These are phyloP conservation scores for Chironomus striatipennis DNA, from an alignment of 1,140 invertebrate species.

Conservation along the genomic window DNA sequence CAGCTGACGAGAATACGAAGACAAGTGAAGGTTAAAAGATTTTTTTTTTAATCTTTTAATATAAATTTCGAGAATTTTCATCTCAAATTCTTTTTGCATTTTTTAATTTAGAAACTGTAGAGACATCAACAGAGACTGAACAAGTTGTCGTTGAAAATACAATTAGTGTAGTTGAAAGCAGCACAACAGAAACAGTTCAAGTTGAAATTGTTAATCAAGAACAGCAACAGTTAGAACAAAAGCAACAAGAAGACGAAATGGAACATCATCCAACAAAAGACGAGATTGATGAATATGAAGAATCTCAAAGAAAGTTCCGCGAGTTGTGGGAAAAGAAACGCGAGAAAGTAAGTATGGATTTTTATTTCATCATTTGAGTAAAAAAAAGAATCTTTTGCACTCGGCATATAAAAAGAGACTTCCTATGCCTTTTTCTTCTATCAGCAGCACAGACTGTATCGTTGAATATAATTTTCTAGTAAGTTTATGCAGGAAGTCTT, in stretches of 20 bases:
- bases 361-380: background rate
- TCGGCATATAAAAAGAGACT: too few relatives aligned
- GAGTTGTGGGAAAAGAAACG: conserved; percentile 19
- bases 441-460: too few relatives aligned
- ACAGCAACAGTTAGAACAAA: background rate
- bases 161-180: background rate
- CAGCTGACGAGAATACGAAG: background rate
- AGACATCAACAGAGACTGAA: background rate
- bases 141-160: background rate
- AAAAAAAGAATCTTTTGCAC: too few relatives aligned
- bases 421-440: too few relatives aligned
- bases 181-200: background rate
- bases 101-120: background rate
- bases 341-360: conserved; percentile 16
- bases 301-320: background rate
- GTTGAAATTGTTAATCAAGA: conserved; percentile 3
- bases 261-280: conserved; percentile 7
- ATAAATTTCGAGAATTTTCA: background rate
- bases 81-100: background rate
- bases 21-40: background rate
- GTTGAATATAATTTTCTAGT: too few relatives aligned
- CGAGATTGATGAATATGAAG: conserved; percentile 9
- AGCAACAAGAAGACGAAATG: background rate
- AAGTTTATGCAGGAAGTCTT: too few relatives aligned
- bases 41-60: background rate